Evolutionary conservation across 1,140 invertebrate genomes (phyloP), one percentile per base, ranked within the genome.

Genomic region (Octopus sinensis): DNA sequence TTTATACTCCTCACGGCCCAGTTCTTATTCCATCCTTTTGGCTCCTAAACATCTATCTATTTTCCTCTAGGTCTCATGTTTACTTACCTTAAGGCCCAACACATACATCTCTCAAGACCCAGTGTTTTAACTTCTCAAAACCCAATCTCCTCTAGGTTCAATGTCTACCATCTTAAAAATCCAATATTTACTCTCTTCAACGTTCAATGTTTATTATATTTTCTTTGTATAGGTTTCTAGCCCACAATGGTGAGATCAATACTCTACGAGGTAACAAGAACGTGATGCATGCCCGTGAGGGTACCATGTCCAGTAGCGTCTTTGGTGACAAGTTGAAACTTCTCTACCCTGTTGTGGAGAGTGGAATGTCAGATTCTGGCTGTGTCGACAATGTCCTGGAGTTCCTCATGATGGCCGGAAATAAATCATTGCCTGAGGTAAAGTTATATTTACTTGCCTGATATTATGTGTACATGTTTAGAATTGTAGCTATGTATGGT

Each of bases 241-340:
- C 98, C 82, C 98, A 99, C 92, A 99, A 99, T 92, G 98, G 98
- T 78, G 98, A 99, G 92, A 99, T 99, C 88, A 99, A 99, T 91
- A 99, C 98, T 6, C 93, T 99, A 53, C 94, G 97, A 83, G 98
- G 98, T 81, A 99, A 99, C 90, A 96, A 98, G 0, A 99, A 99
- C 91, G 93, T 97, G 78, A 99, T 99, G 97, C 97, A 97, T 90
- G 98, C 98, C 53, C 93, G 98, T 80, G 98, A 99, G 91, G 98
- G 98, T 81, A 96, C 99, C 0, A 99, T 99, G 98, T 94, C 95
- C 85, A 97, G 95, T 88, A 91, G 93, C 2, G 85, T 94, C 13
- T 98, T 95, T 88, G 96, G 96, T 5, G 92, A 93, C 86, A 92
- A 96, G 51, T 91, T 99, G 43, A 94, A 95, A 86, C 93, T 95